These are phyloP conservation scores for Trachurus trachurus DNA, from an alignment of 2,797 vertebrate genomes.

Conservation along the genomic window DNA sequence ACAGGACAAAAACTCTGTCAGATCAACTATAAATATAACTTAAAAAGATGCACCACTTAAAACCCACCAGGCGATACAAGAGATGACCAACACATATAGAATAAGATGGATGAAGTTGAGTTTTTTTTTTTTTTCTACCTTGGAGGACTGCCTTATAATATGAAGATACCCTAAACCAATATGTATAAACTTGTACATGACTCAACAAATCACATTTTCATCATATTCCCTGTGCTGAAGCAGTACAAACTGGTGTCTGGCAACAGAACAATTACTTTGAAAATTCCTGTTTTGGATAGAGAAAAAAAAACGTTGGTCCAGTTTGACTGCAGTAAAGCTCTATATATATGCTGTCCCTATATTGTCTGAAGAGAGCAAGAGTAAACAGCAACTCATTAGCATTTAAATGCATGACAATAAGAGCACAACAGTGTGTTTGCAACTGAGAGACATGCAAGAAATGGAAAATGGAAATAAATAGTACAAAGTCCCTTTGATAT, in stretches of 20 bases:
- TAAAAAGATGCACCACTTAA: not conserved
- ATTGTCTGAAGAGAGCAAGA: not conserved
- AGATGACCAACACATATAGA: not conserved
- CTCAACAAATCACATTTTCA: not conserved
- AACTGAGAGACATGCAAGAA: not conserved
- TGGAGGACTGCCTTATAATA: not conserved
- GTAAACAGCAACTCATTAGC: not conserved
- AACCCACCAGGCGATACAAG: not conserved
- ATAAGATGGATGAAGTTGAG: no score
- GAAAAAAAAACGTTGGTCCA: not conserved
- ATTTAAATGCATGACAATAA: not conserved
- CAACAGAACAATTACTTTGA: not conserved
- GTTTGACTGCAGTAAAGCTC: not conserved
- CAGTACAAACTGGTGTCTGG: not conserved
- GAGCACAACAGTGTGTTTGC: not conserved
- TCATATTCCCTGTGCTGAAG: not conserved
- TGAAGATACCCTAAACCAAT: not conserved
- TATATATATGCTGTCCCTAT: not conserved
- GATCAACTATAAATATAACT: no score
- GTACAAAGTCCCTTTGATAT: not conserved
- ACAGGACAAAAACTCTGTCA: not conserved
- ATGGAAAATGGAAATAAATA: not conserved
- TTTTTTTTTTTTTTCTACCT: no score
- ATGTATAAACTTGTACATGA: not conserved
- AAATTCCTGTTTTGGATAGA: not conserved